Base-by-base conservation (phyloP, 2,888 invertebrate species). In the Rhogogaster chlorosoma region DNA sequence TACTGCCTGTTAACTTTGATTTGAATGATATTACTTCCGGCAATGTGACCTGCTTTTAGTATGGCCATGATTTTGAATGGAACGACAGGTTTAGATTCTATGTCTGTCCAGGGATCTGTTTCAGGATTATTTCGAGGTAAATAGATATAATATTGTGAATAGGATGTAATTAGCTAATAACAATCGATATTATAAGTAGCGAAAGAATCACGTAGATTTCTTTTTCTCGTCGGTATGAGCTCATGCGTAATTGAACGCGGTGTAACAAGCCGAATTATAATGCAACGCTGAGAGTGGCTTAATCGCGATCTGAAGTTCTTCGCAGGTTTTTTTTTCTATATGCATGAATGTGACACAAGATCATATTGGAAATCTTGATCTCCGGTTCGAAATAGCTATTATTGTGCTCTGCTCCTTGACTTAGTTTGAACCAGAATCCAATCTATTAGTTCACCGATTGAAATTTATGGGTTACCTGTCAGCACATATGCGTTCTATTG, bases 1-100 rank as follows among this genome's bases (percentile, higher is more conserved):
- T 71, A 32, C 32, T n/a, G 18, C 71, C n/a, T n/a, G n/a, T n/a
- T n/a, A n/a, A 53, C 53, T 12, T 42, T 18, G 42, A 42, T 73
- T 38, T 12, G 45, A 73, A 73, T 29, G 42, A n/a, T 38, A 38
- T 26, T 22, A 73, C 73, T 26, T 73, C 73, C 42, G 73, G 73
- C 73, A 73, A 73, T 73, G 22, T n/a, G 73, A 26, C 18, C 73
- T 73, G 38, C 42, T 38, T 26, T 73, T n/a, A 73, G 42, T 53
- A n/a, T 18, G 73, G 26, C 38, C 22, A 42, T 73, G 73, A 42
- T 73, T 73, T 73, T 10, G 42, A 73, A 73, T 26, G 38, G 6
- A 32, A 18, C 32, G 26, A 67, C 67, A 32, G 67, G 32, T 67
- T 67, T 32, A 67, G 12, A 67, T 32, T 29, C 29, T 67, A 18